Evolutionary conservation across 2,888 invertebrate genomes (phyloP).

Genomic region (Pristionchus japonicus): DNA sequence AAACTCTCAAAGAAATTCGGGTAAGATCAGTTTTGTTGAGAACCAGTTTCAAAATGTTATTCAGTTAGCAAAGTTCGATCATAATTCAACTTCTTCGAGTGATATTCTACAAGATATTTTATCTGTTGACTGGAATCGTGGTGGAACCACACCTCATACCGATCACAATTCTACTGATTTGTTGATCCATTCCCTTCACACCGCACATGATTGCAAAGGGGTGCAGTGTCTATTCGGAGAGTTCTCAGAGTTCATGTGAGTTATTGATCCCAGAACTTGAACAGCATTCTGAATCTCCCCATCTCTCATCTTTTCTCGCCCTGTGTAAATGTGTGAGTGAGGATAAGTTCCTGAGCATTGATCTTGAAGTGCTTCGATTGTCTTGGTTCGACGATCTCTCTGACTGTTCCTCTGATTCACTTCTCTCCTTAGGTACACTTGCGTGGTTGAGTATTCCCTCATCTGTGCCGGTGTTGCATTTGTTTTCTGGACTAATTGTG

Average conservation of each 20-base stretch:
- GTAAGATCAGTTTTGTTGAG: background rate
- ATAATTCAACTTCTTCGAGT: background rate
- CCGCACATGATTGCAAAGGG: conserved; percentile 55
- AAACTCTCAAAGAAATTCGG: conserved; percentile 61
- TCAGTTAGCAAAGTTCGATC: conserved; percentile 35
- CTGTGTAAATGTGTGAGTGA: background rate
- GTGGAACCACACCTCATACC: background rate
- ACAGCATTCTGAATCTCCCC: too few species aligned
- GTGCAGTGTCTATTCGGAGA: conserved; percentile 61
- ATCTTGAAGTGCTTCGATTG: background rate
- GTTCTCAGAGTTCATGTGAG: conserved; percentile 64
- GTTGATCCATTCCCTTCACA: background rate
- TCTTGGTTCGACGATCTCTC: background rate
- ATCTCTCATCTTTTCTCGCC: too few species aligned
- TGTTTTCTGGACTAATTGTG: conserved; percentile 62
- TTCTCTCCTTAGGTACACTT: conserved; percentile 58
- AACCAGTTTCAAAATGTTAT: too few species aligned
- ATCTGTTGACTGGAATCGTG: background rate
- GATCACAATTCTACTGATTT: conserved; percentile 14
- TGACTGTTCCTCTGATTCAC: background rate
- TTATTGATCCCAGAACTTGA: background rate
- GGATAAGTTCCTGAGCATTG: background rate
- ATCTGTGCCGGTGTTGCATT: conserved; percentile 66
- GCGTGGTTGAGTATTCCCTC: conserved; percentile 64
- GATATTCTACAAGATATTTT: conserved; percentile 30